Conservation (phyloP, 2,113 vertebrate species). For the Pimephales promelas region DNA sequence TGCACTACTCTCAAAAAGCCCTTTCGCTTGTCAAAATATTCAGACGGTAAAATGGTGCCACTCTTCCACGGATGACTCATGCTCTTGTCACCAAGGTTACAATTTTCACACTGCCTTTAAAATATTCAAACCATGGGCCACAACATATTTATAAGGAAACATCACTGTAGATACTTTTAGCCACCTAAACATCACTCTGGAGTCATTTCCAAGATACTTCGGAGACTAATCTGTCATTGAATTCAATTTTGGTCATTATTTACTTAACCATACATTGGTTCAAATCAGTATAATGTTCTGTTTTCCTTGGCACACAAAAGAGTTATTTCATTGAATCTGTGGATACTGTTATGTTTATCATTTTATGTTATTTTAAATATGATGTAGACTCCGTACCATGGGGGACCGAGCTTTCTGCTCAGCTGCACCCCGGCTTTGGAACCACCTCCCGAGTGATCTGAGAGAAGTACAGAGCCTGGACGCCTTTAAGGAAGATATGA, state of each 20-base stretch:
- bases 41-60: background rate
- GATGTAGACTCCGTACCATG: too few species aligned
- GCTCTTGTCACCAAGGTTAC: constrained; percentile 17
- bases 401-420: too few species aligned
- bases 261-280: background rate
- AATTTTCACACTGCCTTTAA: constrained; percentile 24
- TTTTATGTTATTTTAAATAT: background rate
- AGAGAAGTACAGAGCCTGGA: too few species aligned
- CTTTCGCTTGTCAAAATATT: constrained; percentile 49
- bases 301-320: too few species aligned
- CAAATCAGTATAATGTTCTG: too few species aligned
- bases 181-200: background rate
- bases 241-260: background rate
- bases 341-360: background rate
- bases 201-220: background rate
- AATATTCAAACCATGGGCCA: background rate
- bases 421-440: too few species aligned
- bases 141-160: constrained; percentile 1
- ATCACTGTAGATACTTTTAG: background rate
- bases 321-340: background rate
- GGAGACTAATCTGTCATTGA: background rate
- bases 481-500: too few species aligned
- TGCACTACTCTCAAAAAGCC: constrained; percentile 10
- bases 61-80: constrained; percentile 7
- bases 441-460: too few species aligned